These are phyloP conservation scores for Pantala flavescens DNA, from an alignment of 1,140 invertebrate species.

Conservation along the genomic window DNA sequence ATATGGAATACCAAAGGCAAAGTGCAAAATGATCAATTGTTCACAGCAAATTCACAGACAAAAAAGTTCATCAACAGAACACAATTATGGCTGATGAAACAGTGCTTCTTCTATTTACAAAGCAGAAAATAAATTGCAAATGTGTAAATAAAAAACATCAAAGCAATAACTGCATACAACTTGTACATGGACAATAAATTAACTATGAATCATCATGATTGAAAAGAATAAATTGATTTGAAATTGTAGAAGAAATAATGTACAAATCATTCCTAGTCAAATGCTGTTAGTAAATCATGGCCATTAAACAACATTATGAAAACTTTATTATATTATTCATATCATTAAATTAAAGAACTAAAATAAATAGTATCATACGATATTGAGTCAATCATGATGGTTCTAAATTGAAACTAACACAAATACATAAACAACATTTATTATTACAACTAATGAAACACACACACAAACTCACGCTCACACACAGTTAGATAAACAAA, in stretches of 20 bases:
- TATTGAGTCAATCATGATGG: neutral
- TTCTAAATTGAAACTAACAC: neutral
- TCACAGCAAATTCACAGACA: neutral
- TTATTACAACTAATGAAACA: neutral
- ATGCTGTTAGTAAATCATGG: too few relatives aligned
- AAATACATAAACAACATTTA: neutral
- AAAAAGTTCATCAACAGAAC: neutral
- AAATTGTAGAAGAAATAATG: too few relatives aligned
- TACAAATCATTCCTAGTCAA: too few relatives aligned
- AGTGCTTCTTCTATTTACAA: neutral
- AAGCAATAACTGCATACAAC: neutral
- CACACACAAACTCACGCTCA: constrained; percentile 1
- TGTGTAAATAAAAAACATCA: neutral
- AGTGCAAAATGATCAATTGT: neutral
- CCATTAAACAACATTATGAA: too few relatives aligned
- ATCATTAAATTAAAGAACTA: too few relatives aligned
- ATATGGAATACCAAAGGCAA: too few relatives aligned
- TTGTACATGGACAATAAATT: too few relatives aligned
- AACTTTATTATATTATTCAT: too few relatives aligned
- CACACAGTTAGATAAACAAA: neutral
- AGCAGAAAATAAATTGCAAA: neutral
- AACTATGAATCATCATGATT: too few relatives aligned
- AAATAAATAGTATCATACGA: too few relatives aligned
- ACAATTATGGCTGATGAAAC: neutral
- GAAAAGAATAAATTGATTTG: too few relatives aligned